Evolutionary conservation across 2,113 vertebrate genomes (phyloP).

Genomic region (Gavia stellata): DNA sequence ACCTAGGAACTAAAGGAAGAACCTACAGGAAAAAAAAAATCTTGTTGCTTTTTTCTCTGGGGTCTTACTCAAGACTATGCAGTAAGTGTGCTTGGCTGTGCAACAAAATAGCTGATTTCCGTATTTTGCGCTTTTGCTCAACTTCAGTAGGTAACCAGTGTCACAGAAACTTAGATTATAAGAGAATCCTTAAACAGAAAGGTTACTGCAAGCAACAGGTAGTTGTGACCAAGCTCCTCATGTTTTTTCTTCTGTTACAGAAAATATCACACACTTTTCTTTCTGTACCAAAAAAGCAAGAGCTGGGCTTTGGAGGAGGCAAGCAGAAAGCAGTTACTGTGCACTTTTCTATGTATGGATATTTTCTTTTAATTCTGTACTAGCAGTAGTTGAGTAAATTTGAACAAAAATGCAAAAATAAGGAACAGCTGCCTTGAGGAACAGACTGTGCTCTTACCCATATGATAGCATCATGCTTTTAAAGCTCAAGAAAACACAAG

Average conservation of each 20-base stretch:
- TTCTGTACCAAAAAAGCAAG: background rate
- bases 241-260: background rate
- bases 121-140: background rate
- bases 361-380: background rate
- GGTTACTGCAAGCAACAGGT: background rate
- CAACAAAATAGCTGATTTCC: background rate
- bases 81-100: background rate
- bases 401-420: background rate
- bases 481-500: background rate
- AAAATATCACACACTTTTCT: background rate
- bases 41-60: background rate
- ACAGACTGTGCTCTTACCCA: constrained; percentile 17
- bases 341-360: background rate
- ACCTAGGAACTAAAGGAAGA: background rate
- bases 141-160: background rate
- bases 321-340: background rate
- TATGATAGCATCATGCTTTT: background rate
- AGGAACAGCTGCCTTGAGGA: constrained; percentile 21
- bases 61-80: background rate
- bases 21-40: background rate
- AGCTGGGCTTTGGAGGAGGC: background rate
- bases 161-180: background rate
- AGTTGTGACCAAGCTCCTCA: background rate
- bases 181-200: background rate
- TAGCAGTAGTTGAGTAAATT: background rate